Evolutionary conservation across 2,888 invertebrate species (phyloP).

Genomic region (Melinaea menophilus): DNA sequence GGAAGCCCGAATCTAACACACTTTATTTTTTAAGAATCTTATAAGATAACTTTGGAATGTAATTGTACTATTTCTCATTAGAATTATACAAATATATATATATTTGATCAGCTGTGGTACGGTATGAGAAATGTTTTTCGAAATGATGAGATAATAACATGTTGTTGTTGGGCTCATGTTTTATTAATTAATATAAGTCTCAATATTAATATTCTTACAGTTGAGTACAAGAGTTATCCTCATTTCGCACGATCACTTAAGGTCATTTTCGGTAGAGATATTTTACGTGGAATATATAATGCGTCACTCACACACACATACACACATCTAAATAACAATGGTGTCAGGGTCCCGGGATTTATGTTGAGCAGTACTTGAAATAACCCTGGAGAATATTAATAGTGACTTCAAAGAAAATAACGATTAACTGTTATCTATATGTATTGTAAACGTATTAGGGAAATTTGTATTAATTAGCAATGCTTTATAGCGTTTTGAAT

Average conservation of each 20-base stretch:
- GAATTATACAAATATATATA: no score
- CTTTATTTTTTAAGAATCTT: slow-evolving; percentile 18
- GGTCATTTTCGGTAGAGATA: slow-evolving; percentile 34
- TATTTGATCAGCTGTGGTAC: no score
- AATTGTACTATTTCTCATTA: no score
- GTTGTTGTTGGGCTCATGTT: not conserved
- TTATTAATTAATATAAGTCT: not conserved
- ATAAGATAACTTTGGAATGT: not conserved
- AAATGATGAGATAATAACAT: not conserved
- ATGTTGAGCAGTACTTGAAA: slow-evolving; percentile 18
- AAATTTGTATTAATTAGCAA: no score
- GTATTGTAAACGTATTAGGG: no score
- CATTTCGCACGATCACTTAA: slow-evolving; percentile 31
- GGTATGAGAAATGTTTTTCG: no score
- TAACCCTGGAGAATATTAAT: slow-evolving; percentile 12
- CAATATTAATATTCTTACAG: no score
- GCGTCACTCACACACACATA: slow-evolving; percentile 29
- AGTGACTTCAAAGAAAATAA: no score
- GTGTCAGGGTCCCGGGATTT: slow-evolving; percentile 36
- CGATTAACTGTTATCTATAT: no score
- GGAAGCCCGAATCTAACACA: slow-evolving; percentile 26
- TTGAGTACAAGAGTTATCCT: slow-evolving; percentile 24
- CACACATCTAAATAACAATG: slow-evolving; percentile 26
- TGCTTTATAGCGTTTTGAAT: no score
- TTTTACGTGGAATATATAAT: slow-evolving; percentile 41